Evolutionary conservation across 2,113 vertebrate genomes (phyloP).

Genomic region (Cepphus grylle): DNA sequence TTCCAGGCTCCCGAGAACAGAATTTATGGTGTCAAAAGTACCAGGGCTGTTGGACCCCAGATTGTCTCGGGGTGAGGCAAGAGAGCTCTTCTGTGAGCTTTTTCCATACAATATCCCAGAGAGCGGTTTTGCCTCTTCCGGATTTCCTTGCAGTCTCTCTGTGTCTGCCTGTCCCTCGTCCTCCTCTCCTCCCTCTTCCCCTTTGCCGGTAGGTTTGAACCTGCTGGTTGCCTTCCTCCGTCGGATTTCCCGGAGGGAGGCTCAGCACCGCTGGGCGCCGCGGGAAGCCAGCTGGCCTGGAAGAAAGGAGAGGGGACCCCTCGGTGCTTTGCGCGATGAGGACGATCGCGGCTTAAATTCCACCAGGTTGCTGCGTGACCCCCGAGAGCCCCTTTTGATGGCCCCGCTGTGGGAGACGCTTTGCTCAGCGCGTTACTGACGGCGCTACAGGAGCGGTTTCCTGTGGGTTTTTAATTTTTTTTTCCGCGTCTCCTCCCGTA

Average conservation of each 20-base stretch:
- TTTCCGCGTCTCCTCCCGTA: fast-evolving
- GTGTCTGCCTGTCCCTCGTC: fast-evolving
- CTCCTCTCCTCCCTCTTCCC: background rate
- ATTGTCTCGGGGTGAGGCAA: background rate
- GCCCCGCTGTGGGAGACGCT: background rate
- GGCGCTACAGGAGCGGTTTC: background rate
- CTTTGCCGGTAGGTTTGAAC: background rate
- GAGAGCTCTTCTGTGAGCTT: background rate
- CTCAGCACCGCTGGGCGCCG: background rate
- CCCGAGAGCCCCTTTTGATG: background rate
- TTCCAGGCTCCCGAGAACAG: background rate
- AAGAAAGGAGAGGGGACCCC: background rate
- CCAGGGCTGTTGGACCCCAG: background rate
- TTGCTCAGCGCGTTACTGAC: fast-evolving
- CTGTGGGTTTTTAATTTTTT: background rate
- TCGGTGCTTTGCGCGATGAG: background rate
- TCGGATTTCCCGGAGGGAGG: background rate
- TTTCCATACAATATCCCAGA: background rate
- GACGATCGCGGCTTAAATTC: background rate
- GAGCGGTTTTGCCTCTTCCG: background rate
- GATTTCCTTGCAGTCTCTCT: background rate
- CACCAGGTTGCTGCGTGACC: background rate
- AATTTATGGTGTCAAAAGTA: constrained; percentile 1
- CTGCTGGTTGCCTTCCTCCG: background rate
- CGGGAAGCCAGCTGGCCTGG: background rate